A percentile compares a stretch with the other conserved stretches of the same genome.
These are phyloP conservation scores for Dermolepida albohirtum DNA, from an alignment of 2,888 invertebrate species.

Conservation along the genomic window DNA sequence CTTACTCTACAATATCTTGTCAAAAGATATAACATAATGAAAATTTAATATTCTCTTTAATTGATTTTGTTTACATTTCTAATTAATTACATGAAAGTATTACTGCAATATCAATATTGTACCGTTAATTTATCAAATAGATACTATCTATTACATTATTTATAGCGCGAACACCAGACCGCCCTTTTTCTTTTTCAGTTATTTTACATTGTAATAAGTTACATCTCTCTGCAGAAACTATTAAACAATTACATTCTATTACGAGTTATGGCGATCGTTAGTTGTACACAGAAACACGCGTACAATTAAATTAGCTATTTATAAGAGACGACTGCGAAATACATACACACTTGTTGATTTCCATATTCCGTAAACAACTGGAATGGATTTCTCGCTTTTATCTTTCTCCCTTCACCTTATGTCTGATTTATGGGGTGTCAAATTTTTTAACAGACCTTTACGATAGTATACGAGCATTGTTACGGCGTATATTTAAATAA, in stretches of 20 bases:
- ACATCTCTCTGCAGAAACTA: conserved; percentile 13
- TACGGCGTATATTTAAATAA: no score
- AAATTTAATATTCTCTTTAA: no score
- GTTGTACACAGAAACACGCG: conserved; percentile 10
- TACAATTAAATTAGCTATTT: conserved; percentile 32
- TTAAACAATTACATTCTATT: conserved; percentile 33
- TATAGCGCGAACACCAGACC: neutral
- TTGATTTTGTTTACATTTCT: no score
- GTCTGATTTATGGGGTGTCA: no score
- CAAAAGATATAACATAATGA: no score
- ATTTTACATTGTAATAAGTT: conserved; percentile 11
- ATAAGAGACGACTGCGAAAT: conserved; percentile 4
- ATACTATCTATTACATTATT: conserved; percentile 2
- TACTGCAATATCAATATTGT: no score
- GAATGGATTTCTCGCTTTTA: neutral
- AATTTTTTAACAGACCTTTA: neutral
- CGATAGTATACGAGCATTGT: no score
- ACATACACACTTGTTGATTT: conserved; percentile 3
- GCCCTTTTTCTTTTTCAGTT: neutral
- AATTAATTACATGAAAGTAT: no score
- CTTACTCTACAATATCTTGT: no score
- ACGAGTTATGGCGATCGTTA: conserved; percentile 19
- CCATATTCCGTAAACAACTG: conserved; percentile 3
- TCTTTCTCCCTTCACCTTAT: neutral
- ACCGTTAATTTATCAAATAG: neutral